Evolutionary conservation across 2,797 vertebrate genomes (phyloP).

Genomic region (Acanthurus leucopareius): DNA sequence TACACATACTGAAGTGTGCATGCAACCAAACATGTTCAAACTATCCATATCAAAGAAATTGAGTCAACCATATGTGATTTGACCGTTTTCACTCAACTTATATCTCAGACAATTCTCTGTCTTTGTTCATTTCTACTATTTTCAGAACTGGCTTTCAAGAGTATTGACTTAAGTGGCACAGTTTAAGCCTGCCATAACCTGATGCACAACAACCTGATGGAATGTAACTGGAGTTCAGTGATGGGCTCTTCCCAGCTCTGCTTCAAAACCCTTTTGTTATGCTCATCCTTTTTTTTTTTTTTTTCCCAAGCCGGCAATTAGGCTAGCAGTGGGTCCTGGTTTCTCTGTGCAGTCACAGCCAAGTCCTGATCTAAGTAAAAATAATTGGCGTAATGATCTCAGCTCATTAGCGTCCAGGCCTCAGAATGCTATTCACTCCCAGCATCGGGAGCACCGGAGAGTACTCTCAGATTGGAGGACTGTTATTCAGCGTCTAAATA

Average conservation of each 20-base stretch:
- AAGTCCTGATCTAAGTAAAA: constrained; percentile 81
- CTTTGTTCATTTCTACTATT: not conserved
- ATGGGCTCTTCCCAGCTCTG: constrained; percentile 48
- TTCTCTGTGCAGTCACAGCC: constrained; percentile 73
- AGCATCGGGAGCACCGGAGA: constrained; percentile 64
- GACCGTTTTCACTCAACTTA: not conserved
- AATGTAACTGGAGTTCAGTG: constrained; percentile 58
- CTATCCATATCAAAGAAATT: not conserved
- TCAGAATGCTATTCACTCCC: constrained; percentile 68
- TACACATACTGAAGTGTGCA: not conserved
- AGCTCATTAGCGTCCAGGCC: constrained; percentile 78
- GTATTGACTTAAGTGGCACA: constrained; percentile 32
- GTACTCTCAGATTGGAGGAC: constrained; percentile 57
- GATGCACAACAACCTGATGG: constrained; percentile 60
- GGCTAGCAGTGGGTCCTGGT: constrained; percentile 63
- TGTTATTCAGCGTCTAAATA: constrained; percentile 60
- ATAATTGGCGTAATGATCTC: constrained; percentile 86
- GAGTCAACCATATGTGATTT: not conserved
- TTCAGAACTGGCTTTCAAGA: not conserved
- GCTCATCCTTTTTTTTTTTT: constrained; percentile 66
- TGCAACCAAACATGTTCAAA: constrained; percentile 1
- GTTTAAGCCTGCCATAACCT: constrained; percentile 26
- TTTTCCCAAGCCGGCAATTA: constrained; percentile 78
- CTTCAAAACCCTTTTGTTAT: constrained; percentile 74
- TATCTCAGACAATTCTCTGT: constrained; percentile 3